phyloP scores from a whole-genome alignment of 35 echinoderm and acorn worm species.

The Heliocidaris erythrogramma region DNA sequence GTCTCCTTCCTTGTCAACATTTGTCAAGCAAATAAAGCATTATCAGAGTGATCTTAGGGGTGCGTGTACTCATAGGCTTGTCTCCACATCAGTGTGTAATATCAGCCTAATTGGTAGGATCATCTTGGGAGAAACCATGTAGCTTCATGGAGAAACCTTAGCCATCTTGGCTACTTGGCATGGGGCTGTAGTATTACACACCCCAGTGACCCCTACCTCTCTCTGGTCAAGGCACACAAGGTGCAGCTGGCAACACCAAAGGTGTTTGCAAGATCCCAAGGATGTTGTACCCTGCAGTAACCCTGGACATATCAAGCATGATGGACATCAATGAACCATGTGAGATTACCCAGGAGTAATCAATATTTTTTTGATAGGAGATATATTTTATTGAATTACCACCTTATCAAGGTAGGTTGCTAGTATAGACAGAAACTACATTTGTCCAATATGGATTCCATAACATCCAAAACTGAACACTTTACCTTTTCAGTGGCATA shows the following conservation, averaged over 20 bases:
- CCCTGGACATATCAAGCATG: neutral
- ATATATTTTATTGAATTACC: too few relatives aligned
- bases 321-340: too few relatives aligned
- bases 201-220: slow-evolving; percentile 25
- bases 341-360: too few relatives aligned
- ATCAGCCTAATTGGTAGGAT: neutral
- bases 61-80: neutral
- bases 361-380: too few relatives aligned
- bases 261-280: neutral
- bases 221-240: neutral
- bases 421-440: too few relatives aligned
- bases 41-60: neutral
- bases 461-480: too few relatives aligned
- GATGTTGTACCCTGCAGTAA: neutral
- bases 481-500: too few relatives aligned
- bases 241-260: too few relatives aligned
- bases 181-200: slow-evolving; percentile 20
- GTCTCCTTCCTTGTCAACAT: slow-evolving; percentile 34
- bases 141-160: neutral
- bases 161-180: neutral
- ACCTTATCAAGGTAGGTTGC: too few relatives aligned
- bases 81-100: neutral
- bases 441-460: too few relatives aligned
- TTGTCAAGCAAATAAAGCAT: neutral
- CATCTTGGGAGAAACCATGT: neutral